These are phyloP conservation scores for Plagiodera versicolora DNA, from an alignment of 2,888 invertebrate species.

Conservation along the genomic window DNA sequence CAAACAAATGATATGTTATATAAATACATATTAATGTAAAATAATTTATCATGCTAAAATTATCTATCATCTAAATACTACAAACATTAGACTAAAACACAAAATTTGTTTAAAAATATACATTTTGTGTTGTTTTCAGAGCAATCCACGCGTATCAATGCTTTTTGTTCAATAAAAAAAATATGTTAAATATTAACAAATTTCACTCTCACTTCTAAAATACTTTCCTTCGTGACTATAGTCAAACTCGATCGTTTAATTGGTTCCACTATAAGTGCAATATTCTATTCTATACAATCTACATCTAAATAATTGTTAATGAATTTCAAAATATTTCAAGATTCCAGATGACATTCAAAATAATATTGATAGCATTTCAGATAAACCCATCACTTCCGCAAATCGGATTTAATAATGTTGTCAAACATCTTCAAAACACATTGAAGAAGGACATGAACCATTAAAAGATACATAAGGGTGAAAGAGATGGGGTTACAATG, in stretches of 20 bases:
- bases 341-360: slow-evolving; percentile 21
- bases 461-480: neutral
- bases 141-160: slow-evolving; percentile 23
- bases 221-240: slow-evolving; percentile 8
- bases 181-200: slow-evolving; percentile 23
- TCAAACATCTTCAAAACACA: slow-evolving; percentile 15
- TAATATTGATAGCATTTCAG: neutral
- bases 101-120: slow-evolving; percentile 34
- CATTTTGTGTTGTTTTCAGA: slow-evolving; percentile 28
- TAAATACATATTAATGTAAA: slow-evolving; percentile 18
- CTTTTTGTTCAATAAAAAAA: slow-evolving; percentile 11
- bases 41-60: neutral
- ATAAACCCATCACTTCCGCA: neutral
- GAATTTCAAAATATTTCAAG: slow-evolving; percentile 8
- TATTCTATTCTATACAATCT: slow-evolving; percentile 12
- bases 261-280: neutral
- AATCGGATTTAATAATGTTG: slow-evolving; percentile 12
- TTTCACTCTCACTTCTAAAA: slow-evolving; percentile 9
- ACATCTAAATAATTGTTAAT: slow-evolving; percentile 10
- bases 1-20: slow-evolving; percentile 14
- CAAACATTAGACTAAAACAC: slow-evolving; percentile 24
- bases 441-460: slow-evolving; percentile 24
- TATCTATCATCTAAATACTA: slow-evolving; percentile 13
- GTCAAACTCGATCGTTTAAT: slow-evolving; percentile 1
- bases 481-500: slow-evolving; percentile 1